These are phyloP conservation scores for Didymodactylos carnosus DNA, from an alignment of 2,888 invertebrate species.

Conservation along the genomic window DNA sequence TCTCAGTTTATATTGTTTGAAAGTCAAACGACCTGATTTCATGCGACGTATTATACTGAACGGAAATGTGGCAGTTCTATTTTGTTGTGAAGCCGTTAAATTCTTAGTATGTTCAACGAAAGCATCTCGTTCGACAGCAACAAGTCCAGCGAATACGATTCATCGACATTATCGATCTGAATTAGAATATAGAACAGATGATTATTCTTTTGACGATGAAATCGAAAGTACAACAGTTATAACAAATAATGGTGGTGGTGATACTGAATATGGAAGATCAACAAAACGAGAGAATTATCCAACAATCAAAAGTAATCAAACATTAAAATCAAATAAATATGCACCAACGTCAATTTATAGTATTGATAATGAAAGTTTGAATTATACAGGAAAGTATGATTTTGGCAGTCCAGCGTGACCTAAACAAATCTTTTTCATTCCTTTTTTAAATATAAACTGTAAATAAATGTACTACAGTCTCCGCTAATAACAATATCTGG, in stretches of 20 bases:
- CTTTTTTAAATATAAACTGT: too few species aligned
- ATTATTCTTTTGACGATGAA: background rate
- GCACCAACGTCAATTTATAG: background rate
- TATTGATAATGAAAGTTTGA: background rate
- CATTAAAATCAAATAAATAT: too few species aligned
- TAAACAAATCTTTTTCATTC: too few species aligned
- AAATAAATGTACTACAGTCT: too few species aligned
- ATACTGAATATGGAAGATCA: too few species aligned
- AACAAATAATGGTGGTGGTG: background rate
- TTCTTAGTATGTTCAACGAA: background rate
- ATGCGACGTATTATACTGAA: background rate
- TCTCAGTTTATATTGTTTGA: background rate
- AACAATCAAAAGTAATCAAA: too few species aligned
- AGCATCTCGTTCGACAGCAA: background rate
- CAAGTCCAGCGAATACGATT: background rate
- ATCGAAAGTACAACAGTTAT: background rate
- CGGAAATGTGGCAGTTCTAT: background rate
- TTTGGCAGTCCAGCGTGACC: too few species aligned
- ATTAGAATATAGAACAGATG: background rate
- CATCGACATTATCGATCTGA: background rate
- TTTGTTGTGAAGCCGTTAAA: background rate
- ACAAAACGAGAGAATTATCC: too few species aligned
- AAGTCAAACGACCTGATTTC: background rate
- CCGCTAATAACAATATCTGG: too few species aligned
- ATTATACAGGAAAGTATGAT: background rate